Percentiles rank a stretch among this genome's conserved stretches.
Conservation (phyloP, 2,113 vertebrate genomes). For the Trinectes maculatus region DNA sequence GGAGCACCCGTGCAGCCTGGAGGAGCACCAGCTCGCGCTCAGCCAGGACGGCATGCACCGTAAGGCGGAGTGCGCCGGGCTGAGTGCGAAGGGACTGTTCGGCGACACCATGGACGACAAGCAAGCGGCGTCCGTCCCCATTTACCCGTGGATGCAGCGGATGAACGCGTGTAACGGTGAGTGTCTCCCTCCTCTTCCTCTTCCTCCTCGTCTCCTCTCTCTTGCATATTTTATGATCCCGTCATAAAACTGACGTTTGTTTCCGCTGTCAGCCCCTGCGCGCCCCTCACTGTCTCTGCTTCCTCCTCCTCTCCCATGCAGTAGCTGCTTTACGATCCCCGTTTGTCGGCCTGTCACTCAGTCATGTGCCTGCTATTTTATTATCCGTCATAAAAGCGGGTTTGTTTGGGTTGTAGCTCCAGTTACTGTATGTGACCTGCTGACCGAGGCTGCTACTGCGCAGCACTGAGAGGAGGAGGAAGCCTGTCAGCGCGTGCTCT, state of each 20-base stretch:
- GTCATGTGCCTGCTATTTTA: constrained; percentile 66
- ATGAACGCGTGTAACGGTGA: constrained; percentile 97
- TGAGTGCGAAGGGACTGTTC: constrained; percentile 86
- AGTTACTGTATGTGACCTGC: constrained; percentile 70
- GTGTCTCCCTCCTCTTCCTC: constrained; percentile 68
- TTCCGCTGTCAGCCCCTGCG: constrained; percentile 54
- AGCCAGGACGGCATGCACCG: constrained; percentile 85
- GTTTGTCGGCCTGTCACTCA: constrained; percentile 68
- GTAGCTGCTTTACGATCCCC: constrained; percentile 56
- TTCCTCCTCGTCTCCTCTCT: constrained; percentile 35
- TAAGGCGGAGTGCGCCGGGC: constrained; percentile 90
- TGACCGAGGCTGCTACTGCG: constrained; percentile 56
- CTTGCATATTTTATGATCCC: constrained; percentile 63
- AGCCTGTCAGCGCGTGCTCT: constrained; percentile 57
- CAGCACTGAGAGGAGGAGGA: constrained; percentile 34
- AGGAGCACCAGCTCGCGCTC: constrained; percentile 85
- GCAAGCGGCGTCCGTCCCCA: constrained; percentile 80
- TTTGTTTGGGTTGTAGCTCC: constrained; percentile 68
- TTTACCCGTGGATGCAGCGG: constrained; percentile 95
- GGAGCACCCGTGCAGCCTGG: constrained; percentile 83
- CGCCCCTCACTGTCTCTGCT: not conserved
- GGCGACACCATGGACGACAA: constrained; percentile 92
- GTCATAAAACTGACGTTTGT: constrained; percentile 68
- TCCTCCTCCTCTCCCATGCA: constrained; percentile 29
- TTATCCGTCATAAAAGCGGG: constrained; percentile 71